Base-by-base conservation (phyloP, 2,888 invertebrate species). In the Drosophila trichaetosa region DNA sequence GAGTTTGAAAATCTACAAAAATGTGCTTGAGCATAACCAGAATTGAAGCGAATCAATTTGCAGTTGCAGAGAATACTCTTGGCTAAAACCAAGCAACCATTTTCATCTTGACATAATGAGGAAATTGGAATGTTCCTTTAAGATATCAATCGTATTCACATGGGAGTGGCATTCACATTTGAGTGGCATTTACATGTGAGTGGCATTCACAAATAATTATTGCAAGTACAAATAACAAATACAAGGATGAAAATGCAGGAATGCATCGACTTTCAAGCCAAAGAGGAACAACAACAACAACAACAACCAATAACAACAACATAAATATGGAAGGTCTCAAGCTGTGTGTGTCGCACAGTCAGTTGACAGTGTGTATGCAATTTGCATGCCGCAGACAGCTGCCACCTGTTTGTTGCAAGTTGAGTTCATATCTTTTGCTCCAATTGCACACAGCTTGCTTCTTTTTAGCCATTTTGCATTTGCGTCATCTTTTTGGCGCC, bases 401-500 rank as follows among this genome's bases (percentile, higher is more conserved):
- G 64, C 70, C 69, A 69, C 69, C 69, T 70, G 69, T 69, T 60
- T 61, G 69, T 27, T 34, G 48, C 53, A 54, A 49, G 16, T 21
- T 36, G 38, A 27, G n/a, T 38, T 33, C 24, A n/a, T n/a, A 53
- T 46, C 58, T 58, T 53, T 57, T 59, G 34, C 63, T 54, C 24
- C 52, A 31, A 63, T 58, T 63, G 42, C 46, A 38, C 18, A 38
- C 54, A 31, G 57, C 16, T 7, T 52, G 58, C 21, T 64, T 66
- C 54, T 60, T 72, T 46, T 73, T 73, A 42, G 42, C 49, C 46
- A 72, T 56, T 72, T 72, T 72, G 16, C 49, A 31, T 18, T 62
- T 46, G 3, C 72, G 73, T 73, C 72, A 60, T 73, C 72, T 58
- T 67, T 72, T 64, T 72, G 65, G 72, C 40, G 33, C 38, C 51